Evolutionary conservation across 2,888 invertebrate species (phyloP).

Genomic region (Xanthostigma xanthostigma): DNA sequence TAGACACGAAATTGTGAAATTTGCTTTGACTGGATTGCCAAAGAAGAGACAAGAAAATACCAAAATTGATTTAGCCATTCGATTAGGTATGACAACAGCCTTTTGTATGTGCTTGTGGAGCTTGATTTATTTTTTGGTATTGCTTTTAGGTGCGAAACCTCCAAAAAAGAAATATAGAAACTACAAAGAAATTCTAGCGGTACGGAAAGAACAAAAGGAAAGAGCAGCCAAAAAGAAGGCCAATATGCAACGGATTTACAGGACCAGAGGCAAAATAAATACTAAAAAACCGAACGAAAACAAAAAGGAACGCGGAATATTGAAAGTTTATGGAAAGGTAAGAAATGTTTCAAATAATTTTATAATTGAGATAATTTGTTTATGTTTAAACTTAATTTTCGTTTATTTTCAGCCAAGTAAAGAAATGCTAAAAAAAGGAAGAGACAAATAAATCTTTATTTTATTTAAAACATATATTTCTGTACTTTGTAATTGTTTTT

Average conservation of each 20-base stretch:
- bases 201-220: slow-evolving; percentile 38
- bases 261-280: slow-evolving; percentile 30
- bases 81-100: slow-evolving; percentile 40
- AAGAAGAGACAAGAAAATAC: slow-evolving; percentile 57
- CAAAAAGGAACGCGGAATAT: slow-evolving; percentile 22
- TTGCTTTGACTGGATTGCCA: slow-evolving; percentile 65
- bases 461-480: slow-evolving; percentile 1
- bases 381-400: not conserved
- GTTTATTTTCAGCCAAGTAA: not conserved
- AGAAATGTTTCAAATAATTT: not conserved
- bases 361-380: not conserved
- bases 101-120: not conserved
- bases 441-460: not conserved
- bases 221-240: slow-evolving; percentile 25
- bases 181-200: slow-evolving; percentile 53
- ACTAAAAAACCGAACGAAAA: too few species aligned
- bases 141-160: slow-evolving; percentile 54
- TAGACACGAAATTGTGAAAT: slow-evolving; percentile 68
- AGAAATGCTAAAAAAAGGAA: not conserved
- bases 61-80: slow-evolving; percentile 61
- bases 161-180: slow-evolving; percentile 52
- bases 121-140: slow-evolving; percentile 2
- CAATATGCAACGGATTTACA: slow-evolving; percentile 36
- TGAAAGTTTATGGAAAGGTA: slow-evolving; percentile 25
- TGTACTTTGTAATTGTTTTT: not conserved